Percentiles rank a stretch among this genome's conserved stretches.
phyloP scores from a whole-genome alignment of 2,113 vertebrate species.

The Amia ocellicauda region DNA sequence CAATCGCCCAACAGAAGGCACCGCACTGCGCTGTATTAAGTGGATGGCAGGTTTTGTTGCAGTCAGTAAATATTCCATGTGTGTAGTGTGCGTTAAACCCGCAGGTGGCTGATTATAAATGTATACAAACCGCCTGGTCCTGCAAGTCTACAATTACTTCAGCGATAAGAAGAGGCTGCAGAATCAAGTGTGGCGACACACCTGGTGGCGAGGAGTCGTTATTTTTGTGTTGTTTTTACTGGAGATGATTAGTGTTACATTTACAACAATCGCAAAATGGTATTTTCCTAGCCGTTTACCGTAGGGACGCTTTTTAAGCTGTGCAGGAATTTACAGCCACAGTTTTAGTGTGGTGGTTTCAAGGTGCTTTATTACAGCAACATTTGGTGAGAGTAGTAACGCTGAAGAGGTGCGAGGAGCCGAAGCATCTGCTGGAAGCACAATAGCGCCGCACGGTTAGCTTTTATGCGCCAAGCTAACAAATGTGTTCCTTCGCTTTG shows the following conservation, averaged over 20 bases:
- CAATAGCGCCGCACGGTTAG: slow-evolving; percentile 18
- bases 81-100: too few relatives aligned
- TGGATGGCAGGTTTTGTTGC: too few relatives aligned
- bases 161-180: too few relatives aligned
- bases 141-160: too few relatives aligned
- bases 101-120: background rate
- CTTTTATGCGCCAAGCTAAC: too few relatives aligned
- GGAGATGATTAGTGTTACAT: background rate
- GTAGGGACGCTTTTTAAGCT: too few relatives aligned
- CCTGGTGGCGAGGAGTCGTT: too few relatives aligned
- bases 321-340: too few relatives aligned
- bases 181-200: background rate
- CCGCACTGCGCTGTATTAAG: too few relatives aligned
- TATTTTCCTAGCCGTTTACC: background rate
- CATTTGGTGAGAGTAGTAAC: slow-evolving; percentile 16
- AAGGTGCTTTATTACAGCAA: slow-evolving; percentile 21
- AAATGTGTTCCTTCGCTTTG: too few relatives aligned
- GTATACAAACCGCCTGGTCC: background rate
- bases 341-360: slow-evolving; percentile 29
- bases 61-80: too few relatives aligned
- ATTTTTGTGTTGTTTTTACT: background rate
- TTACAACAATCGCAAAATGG: background rate
- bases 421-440: slow-evolving; percentile 45
- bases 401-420: slow-evolving; percentile 23
- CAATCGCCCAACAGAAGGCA: background rate